These are phyloP conservation scores for Carabus problematicus DNA, from an alignment of 2,888 invertebrate genomes.

Conservation along the genomic window DNA sequence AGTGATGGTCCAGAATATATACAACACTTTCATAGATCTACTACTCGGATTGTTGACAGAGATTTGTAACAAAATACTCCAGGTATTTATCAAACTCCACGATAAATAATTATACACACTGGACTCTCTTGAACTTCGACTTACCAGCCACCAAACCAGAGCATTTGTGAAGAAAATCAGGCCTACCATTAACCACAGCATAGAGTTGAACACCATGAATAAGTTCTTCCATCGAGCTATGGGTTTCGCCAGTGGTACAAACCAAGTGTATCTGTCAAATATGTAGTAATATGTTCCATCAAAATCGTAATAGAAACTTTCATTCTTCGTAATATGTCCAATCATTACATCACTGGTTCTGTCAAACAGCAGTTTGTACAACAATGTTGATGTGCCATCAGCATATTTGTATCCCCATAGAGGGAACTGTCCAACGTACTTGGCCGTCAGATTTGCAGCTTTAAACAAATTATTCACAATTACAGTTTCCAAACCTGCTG, in stretches of 20 bases:
- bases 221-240: slow-evolving; percentile 15
- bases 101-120: background rate
- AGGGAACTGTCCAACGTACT: background rate
- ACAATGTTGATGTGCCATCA: background rate
- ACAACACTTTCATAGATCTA: slow-evolving; percentile 15
- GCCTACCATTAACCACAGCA: background rate
- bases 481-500: slow-evolving; percentile 11
- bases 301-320: slow-evolving; percentile 20
- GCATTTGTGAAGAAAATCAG: background rate
- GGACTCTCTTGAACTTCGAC: background rate
- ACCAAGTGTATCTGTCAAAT: slow-evolving; percentile 17
- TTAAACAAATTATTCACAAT: slow-evolving; percentile 3
- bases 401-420: slow-evolving; percentile 21
- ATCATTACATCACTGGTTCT: slow-evolving; percentile 15
- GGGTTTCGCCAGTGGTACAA: slow-evolving; percentile 6
- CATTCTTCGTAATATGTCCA: slow-evolving; percentile 17
- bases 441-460: slow-evolving; percentile 4
- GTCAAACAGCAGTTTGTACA: slow-evolving; percentile 2
- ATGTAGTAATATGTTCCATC: slow-evolving; percentile 13
- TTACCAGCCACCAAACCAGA: slow-evolving; percentile 10
- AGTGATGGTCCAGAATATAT: slow-evolving; percentile 13
- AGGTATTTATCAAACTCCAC: slow-evolving; percentile 8
- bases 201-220: slow-evolving; percentile 10
- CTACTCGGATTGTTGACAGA: background rate
- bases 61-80: slow-evolving; percentile 21